A percentile compares a stretch with the other conserved stretches of the same genome.
Conservation (phyloP, 2,113 vertebrate species). For the Synodontis membranacea region DNA sequence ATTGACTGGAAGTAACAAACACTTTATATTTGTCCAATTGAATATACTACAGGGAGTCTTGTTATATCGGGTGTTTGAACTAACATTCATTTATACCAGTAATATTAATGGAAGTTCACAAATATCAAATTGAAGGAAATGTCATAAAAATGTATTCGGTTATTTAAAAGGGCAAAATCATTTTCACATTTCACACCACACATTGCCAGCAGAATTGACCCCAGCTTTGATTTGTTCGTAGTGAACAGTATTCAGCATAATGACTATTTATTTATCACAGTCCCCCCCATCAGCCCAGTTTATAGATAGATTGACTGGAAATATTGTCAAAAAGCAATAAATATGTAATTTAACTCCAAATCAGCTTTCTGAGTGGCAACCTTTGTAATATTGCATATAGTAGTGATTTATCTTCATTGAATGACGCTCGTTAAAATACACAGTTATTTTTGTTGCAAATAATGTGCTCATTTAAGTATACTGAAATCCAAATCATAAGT, state of each 20-base stretch:
- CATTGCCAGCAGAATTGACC: neutral
- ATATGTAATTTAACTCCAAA: neutral
- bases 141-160: neutral
- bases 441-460: neutral
- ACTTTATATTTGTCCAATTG: conserved; percentile 16
- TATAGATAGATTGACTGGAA: neutral
- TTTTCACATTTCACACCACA: neutral
- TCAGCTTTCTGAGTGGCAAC: neutral
- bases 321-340: conserved; percentile 5
- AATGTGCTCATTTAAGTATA: neutral
- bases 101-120: neutral
- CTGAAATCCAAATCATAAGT: neutral
- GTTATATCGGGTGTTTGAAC: conserved; percentile 11
- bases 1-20: neutral
- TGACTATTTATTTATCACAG: neutral
- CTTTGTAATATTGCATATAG: neutral
- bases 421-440: neutral
- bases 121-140: conserved; percentile 18
- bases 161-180: neutral
- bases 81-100: conserved; percentile 19
- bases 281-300: neutral
- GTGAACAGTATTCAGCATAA: neutral
- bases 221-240: neutral
- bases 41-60: neutral
- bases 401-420: neutral